A percentile compares a stretch with the other conserved stretches of the same genome.
phyloP scores from a whole-genome alignment of 2,797 vertebrate species.

The Petrocephalus schoutedeni region DNA sequence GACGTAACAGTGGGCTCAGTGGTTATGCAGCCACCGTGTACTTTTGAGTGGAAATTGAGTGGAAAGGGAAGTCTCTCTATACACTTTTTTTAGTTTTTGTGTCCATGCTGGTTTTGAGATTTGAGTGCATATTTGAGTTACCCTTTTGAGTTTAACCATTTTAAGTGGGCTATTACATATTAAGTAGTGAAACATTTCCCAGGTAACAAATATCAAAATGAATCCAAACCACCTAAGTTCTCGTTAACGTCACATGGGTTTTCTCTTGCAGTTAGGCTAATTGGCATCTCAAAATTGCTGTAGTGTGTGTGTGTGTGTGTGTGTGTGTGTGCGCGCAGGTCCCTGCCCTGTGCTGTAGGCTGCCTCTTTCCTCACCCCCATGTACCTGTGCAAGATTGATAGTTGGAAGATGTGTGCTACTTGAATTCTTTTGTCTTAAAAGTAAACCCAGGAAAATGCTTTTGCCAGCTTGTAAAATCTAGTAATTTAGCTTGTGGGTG shows the following conservation, averaged over 20 bases:
- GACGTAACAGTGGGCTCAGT: neutral
- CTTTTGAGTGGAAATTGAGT: neutral
- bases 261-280: neutral
- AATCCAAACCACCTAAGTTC: neutral
- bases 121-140: neutral
- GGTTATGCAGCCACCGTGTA: neutral
- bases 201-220: neutral
- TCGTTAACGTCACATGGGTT: neutral
- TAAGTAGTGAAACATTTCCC: neutral
- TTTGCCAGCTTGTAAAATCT: neutral
- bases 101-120: neutral
- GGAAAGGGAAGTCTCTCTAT: neutral
- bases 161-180: neutral
- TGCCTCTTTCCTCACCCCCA: neutral
- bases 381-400: neutral
- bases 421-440: slow-evolving; percentile 8
- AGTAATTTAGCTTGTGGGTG: neutral
- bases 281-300: neutral
- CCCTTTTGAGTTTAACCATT: neutral
- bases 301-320: neutral
- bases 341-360: neutral
- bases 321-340: neutral
- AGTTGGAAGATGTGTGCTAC: neutral
- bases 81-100: neutral
- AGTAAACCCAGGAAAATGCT: neutral